phyloP scores from a whole-genome alignment of 2,888 invertebrate species.

The Ectemnius lituratus region DNA sequence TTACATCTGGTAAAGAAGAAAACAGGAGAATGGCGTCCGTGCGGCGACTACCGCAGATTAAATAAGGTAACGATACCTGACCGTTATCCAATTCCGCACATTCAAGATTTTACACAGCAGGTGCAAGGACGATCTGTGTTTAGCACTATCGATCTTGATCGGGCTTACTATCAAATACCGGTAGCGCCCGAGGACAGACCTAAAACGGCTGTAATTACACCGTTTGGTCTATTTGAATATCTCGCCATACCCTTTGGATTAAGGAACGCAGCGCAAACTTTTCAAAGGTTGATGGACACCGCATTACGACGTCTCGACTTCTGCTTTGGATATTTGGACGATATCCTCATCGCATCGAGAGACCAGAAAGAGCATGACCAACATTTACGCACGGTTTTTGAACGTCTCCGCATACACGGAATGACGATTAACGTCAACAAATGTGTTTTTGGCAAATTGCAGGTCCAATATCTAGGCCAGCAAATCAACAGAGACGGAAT shows the following conservation, averaged over 20 bases:
- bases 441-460: no score
- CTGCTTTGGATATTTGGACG: no score
- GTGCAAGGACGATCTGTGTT: neutral
- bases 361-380: neutral
- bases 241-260: neutral
- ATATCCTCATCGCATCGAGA: neutral
- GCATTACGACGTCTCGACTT: no score
- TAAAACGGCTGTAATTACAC: neutral
- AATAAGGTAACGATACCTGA: neutral
- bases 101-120: neutral
- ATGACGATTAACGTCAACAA: no score
- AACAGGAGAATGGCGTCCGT: neutral
- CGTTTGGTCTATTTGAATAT: neutral
- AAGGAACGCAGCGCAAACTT: slow-evolving; percentile 1
- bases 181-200: neutral
- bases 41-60: slow-evolving; percentile 3
- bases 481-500: neutral
- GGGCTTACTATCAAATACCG: slow-evolving; percentile 4
- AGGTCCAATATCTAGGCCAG: neutral
- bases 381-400: neutral
- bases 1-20: slow-evolving; percentile 8
- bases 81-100: neutral
- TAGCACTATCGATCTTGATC: neutral
- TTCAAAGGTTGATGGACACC: slow-evolving; percentile 5
- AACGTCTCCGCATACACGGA: no score